These are phyloP conservation scores for Lagopus leucura DNA, from an alignment of 2,113 vertebrate genomes.

Conservation along the genomic window DNA sequence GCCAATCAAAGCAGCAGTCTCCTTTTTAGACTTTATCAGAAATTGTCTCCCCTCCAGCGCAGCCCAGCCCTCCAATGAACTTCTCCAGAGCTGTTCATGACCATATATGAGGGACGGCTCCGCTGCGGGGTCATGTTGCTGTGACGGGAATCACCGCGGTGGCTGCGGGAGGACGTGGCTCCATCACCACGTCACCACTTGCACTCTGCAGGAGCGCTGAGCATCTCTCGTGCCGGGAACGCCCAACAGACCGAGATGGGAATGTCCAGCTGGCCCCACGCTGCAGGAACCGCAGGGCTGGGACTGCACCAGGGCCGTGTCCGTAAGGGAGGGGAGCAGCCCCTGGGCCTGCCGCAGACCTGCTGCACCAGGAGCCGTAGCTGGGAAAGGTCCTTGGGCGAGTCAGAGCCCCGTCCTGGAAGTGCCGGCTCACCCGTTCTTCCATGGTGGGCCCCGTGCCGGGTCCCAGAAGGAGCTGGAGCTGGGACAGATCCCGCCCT, in stretches of 20 bases:
- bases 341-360: background rate
- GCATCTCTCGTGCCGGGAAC: background rate
- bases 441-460: background rate
- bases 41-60: background rate
- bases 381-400: background rate
- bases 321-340: background rate
- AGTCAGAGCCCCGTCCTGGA: background rate
- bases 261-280: background rate
- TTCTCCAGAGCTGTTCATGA: background rate
- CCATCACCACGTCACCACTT: background rate
- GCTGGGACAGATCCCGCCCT: too few relatives aligned
- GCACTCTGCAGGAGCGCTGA: background rate
- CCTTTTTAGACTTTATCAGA: background rate
- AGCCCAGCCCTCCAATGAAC: background rate
- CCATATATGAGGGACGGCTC: background rate
- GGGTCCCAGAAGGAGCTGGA: too few relatives aligned
- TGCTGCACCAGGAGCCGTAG: background rate
- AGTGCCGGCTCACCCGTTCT: background rate
- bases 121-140: background rate
- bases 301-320: background rate
- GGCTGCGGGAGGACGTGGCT: background rate
- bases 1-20: background rate
- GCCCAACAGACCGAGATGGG: background rate
- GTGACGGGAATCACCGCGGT: background rate
- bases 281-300: background rate